These are phyloP conservation scores for Tetramorium simillimum DNA, from an alignment of 1,140 invertebrate genomes.

Conservation along the genomic window DNA sequence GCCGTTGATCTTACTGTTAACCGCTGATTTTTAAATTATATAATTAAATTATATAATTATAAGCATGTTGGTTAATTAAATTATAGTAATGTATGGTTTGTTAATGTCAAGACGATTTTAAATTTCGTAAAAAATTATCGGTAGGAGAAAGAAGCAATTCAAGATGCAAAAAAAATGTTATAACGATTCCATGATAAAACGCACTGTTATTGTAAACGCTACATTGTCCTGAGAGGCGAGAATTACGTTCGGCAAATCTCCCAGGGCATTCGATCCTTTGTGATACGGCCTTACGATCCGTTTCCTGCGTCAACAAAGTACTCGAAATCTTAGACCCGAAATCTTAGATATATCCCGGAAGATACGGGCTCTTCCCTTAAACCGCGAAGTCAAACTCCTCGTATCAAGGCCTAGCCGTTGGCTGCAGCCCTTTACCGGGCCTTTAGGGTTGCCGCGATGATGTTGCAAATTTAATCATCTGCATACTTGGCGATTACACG, in stretches of 20 bases:
- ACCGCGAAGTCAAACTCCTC: slow-evolving; percentile 77
- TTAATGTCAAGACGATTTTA: background rate
- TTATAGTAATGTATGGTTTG: background rate
- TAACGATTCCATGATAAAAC: background rate
- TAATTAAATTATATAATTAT: no score
- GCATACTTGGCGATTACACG: slow-evolving; percentile 86
- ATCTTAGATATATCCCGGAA: slow-evolving; percentile 23
- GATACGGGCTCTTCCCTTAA: slow-evolving; percentile 61
- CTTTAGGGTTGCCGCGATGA: slow-evolving; percentile 84
- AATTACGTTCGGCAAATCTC: slow-evolving; percentile 10
- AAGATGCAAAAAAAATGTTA: background rate
- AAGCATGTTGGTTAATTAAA: background rate
- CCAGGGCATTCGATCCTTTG: background rate
- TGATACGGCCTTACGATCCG: background rate
- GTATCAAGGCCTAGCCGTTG: slow-evolving; percentile 69
- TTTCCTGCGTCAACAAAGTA: slow-evolving; percentile 25
- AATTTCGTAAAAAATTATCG: background rate
- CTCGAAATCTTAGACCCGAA: slow-evolving; percentile 58
- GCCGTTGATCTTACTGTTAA: background rate
- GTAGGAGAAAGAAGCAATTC: background rate
- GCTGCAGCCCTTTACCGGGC: slow-evolving; percentile 77
- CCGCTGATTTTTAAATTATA: background rate
- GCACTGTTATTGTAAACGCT: background rate
- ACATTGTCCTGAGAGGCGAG: background rate
- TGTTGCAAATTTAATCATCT: slow-evolving; percentile 87